A percentile compares a stretch with the other conserved stretches of the same genome.
Evolutionary conservation across 2,797 vertebrate genomes (phyloP).

Genomic region (Pithecia hirsuta): DNA sequence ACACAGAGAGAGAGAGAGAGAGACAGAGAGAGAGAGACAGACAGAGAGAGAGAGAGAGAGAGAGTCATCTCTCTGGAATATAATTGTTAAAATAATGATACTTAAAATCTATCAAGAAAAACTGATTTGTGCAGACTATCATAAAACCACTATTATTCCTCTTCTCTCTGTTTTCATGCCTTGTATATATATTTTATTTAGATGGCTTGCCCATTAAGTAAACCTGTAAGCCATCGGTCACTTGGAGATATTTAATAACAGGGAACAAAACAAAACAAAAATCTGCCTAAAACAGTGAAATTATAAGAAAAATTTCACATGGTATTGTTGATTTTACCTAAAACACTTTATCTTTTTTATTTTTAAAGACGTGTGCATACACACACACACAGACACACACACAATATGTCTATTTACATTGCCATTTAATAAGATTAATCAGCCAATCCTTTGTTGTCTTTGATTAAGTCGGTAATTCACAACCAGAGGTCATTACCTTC

Average conservation of each 20-base stretch:
- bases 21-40: too few species aligned
- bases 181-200: neutral
- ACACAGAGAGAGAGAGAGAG: neutral
- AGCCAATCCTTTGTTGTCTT: neutral
- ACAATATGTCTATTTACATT: too few species aligned
- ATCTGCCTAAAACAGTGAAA: neutral
- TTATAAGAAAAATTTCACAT: neutral
- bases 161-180: neutral
- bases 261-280: neutral
- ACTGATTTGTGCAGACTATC: neutral
- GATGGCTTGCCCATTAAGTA: neutral
- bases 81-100: slow-evolving; percentile 27
- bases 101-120: neutral
- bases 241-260: neutral
- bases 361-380: neutral
- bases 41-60: too few species aligned
- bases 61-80: neutral
- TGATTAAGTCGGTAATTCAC: neutral
- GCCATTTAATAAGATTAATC: neutral
- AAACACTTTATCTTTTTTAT: neutral
- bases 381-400: too few species aligned
- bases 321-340: neutral
- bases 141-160: neutral
- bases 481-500: neutral
- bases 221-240: neutral